These are phyloP conservation scores for Dermatophagoides farinae DNA, from an alignment of 1,140 invertebrate genomes.

Conservation along the genomic window DNA sequence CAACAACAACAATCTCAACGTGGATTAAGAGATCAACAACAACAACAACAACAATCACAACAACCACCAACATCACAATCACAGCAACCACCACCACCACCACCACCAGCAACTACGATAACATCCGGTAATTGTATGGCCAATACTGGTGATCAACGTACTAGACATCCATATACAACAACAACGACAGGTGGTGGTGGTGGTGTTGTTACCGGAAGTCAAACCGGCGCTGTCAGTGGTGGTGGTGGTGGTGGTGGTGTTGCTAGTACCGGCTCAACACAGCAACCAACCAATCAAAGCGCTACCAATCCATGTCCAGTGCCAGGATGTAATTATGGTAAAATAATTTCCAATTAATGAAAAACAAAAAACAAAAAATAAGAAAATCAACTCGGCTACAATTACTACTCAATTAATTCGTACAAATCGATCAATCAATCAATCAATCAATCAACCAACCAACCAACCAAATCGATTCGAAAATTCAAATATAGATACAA, in stretches of 20 bases:
- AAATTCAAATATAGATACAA: no score
- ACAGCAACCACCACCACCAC: not conserved
- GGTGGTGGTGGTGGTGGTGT: not conserved
- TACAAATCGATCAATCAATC: no score
- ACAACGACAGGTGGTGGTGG: not conserved
- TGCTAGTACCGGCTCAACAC: not conserved
- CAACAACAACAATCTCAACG: not conserved
- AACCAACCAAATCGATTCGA: no score
- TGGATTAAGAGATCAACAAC: not conserved
- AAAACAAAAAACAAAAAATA: not conserved
- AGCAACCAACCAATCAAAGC: not conserved
- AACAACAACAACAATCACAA: not conserved
- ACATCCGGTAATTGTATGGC: not conserved
- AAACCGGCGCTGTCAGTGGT: no score
- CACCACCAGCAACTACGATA: not conserved
- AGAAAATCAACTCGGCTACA: not conserved
- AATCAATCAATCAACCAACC: no score
- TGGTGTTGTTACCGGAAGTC: not conserved
- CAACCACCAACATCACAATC: not conserved
- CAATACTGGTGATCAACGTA: not conserved
- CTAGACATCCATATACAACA: not conserved
- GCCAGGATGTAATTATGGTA: constrained; percentile 10
- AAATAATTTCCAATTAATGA: constrained; percentile 6
- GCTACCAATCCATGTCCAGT: constrained; percentile 7
- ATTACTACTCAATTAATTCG: no score